Base-by-base conservation (phyloP, 2,113 vertebrate species). In the Engystomops pustulosus region DNA sequence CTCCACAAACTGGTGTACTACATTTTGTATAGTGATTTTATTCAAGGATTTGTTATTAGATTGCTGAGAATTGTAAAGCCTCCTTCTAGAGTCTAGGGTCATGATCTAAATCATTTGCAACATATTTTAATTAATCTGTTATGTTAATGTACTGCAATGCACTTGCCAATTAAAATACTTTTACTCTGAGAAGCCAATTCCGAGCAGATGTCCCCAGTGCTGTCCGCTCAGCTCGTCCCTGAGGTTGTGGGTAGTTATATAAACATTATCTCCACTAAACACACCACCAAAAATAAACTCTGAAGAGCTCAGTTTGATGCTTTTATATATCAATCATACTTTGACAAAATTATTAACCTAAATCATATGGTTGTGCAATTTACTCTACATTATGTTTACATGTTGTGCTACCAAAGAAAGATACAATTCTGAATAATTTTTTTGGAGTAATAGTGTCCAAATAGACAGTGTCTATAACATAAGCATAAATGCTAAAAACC, bases 61-160 rank as follows among this genome's bases (percentile, higher is more conserved):
- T 45, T 72, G 12, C 41, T 27, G 41, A 27, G 38, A 44, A 72
- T 45, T 72, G 44, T 27, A 72, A 47, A 10, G 14, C 18, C 18
- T 79, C 30, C 12, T 62, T 11, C n/a, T 25, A 14, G 20, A 45
- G 70, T 8, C 70, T 74, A 47, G 41, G 70, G 70, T 47, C 70
- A 74, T 47, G 32, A 55, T 34, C 17, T 55, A 76, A 55, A 76
- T 76, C 17, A 53, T 55, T 36, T 75, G 71, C 25, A 47, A 51
- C 25, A 75, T 49, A 51, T 75, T 75, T 49, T 32, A 75, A 45
- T 74, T 74, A 74, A 47, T 45, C 44, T 17, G 71, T 75, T 75
- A 15, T 74, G 27, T 49, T 67, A 36, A 67, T 67, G 14, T 36
- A 67, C 62, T 67, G 62, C 32, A 47, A 49, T 75, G 45, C 45